Base-by-base conservation (phyloP, 2,113 vertebrate species). In the Brachypteracias leptosomus region DNA sequence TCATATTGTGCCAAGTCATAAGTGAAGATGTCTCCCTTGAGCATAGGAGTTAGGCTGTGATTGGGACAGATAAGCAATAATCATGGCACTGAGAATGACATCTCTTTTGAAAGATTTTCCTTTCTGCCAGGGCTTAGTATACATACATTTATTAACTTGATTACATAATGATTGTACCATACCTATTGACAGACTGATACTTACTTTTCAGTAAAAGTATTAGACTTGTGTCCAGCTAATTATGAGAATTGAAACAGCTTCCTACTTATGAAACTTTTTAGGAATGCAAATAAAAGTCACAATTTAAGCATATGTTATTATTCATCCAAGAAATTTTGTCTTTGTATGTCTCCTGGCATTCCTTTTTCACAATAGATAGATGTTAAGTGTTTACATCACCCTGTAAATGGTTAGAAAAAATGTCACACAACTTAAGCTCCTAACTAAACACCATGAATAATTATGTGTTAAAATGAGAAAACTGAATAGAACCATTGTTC, bases 1-100 rank as follows among this genome's bases (percentile, higher is more conserved):
- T 93, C 84, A 79, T n/a, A 19, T 11, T 73, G 42, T 92, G 97
- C 91, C 97, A 97, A 96, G 63, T 85, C 72, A 38, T 85, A 93
- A 95, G 52, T 59, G 70, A 94, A 94, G 51, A 94, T 89, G 31
- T 70, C 35, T 90, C 81, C 66, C 62, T 31, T 0, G 0, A 66
- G 88, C 80, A 62, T 15, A 81, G 78, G 62, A 79, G 44, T 84
- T 77, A 58, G 62, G 24, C 66, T 94, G 38, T 67, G 71, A 73
- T 16, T 86, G 46, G 38, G 51, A 79, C 51, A 82, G 86, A 77
- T 24, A 88, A 90, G 42, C n/a, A 85, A 81, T 67, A 94, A 84
- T 85, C 38, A 46, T 5, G 80, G 59, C 33, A 73, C 16, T 62
- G 67, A 89, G 93, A 92, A 79, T 63, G 25, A 36, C 49, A 79